A percentile compares a stretch with the other conserved stretches of the same genome.
Evolutionary conservation across 2,797 vertebrate genomes (phyloP).

Genomic region (Halcyon leucocephala): DNA sequence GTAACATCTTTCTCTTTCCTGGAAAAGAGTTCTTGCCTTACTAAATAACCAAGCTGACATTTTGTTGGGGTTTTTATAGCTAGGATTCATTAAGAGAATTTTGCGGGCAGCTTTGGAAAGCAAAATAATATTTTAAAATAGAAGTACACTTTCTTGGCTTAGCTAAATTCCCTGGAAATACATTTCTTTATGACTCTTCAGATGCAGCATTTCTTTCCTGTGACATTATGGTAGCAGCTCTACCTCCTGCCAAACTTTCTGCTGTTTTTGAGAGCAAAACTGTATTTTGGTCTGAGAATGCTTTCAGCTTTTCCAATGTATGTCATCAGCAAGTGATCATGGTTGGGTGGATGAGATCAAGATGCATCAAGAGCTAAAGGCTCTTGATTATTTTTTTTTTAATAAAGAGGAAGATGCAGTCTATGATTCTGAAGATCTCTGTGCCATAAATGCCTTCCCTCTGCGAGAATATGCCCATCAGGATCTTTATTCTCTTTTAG

Average conservation of each 20-base stretch:
- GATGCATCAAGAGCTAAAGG: not conserved
- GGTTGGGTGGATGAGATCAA: not conserved
- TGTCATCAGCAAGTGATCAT: not conserved
- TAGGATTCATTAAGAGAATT: not conserved
- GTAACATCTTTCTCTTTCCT: not conserved
- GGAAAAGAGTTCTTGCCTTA: not conserved
- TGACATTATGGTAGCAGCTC: not conserved
- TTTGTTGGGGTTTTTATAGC: not conserved
- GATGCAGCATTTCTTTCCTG: not conserved
- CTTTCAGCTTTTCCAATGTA: not conserved
- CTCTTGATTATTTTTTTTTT: not conserved
- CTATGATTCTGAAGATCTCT: not conserved
- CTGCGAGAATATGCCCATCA: fast-evolving
- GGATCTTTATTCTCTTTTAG: not conserved
- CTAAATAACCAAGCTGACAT: not conserved
- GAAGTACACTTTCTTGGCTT: conserved; percentile 10
- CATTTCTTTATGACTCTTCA: not conserved
- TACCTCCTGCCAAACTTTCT: not conserved
- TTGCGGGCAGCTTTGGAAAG: not conserved
- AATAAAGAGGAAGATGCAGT: not conserved
- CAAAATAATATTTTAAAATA: conserved; percentile 6
- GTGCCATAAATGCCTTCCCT: not conserved
- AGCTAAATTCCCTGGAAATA: conserved; percentile 16
- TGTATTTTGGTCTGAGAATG: not conserved
- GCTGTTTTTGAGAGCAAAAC: not conserved